Conservation (phyloP, 2,888 invertebrate genomes). For the Chrysolina americana region DNA sequence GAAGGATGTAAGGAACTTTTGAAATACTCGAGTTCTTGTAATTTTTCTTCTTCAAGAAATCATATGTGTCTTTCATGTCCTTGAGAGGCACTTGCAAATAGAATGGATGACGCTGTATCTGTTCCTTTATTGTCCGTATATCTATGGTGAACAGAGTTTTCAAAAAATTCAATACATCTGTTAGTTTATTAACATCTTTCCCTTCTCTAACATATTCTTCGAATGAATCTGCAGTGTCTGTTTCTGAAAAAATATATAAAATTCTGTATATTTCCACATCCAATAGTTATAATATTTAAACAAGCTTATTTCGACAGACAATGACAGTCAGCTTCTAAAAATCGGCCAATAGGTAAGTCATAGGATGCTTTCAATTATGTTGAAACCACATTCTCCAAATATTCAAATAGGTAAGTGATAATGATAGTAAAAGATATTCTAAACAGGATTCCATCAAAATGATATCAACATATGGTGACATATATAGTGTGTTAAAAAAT, state of each 20-base stretch:
- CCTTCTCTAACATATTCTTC: slow-evolving; percentile 71
- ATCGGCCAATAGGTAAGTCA: too few relatives aligned
- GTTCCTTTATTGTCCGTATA: slow-evolving; percentile 60
- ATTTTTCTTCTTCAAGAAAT: slow-evolving; percentile 70
- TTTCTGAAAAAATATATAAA: slow-evolving; percentile 45
- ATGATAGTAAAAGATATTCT: too few relatives aligned
- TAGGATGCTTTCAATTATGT: too few relatives aligned
- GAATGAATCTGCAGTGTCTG: slow-evolving; percentile 56
- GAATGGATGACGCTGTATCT: slow-evolving; percentile 75
- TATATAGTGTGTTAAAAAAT: too few relatives aligned
- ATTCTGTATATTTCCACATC: too few relatives aligned
- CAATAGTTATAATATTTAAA: too few relatives aligned
- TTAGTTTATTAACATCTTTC: slow-evolving; percentile 71
- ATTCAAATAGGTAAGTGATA: too few relatives aligned
- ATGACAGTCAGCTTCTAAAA: too few relatives aligned
- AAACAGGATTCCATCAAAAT: too few relatives aligned
- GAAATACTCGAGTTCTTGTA: slow-evolving; percentile 74
- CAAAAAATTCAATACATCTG: slow-evolving; percentile 69
- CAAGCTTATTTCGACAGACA: too few relatives aligned
- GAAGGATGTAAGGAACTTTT: slow-evolving; percentile 75
- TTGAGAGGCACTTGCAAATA: slow-evolving; percentile 76
- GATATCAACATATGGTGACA: too few relatives aligned
- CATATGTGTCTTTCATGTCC: slow-evolving; percentile 74
- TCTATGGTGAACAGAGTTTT: slow-evolving; percentile 64
- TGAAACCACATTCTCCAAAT: too few relatives aligned